A percentile compares a stretch with the other conserved stretches of the same genome.
These are phyloP conservation scores for Plestiodon gilberti DNA, from an alignment of 2,113 vertebrate species.

Conservation along the genomic window DNA sequence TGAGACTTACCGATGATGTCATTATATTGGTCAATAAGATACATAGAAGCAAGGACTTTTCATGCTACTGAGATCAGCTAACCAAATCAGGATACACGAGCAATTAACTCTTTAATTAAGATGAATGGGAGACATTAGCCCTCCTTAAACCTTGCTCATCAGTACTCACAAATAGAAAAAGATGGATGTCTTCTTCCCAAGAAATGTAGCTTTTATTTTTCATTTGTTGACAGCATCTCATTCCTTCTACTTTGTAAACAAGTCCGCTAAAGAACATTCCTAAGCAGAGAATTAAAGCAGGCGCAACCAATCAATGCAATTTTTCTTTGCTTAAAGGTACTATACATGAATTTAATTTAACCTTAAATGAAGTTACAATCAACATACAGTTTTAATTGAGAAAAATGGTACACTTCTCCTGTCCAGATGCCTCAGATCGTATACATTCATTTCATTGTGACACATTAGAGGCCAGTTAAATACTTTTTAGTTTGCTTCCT, in stretches of 20 bases:
- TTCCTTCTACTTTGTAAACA: slow-evolving; percentile 73
- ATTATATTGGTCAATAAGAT: slow-evolving; percentile 77
- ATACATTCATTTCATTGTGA: slow-evolving; percentile 40
- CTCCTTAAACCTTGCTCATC: slow-evolving; percentile 83
- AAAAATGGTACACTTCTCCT: slow-evolving; percentile 46
- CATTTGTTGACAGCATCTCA: slow-evolving; percentile 71
- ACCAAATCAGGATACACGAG: slow-evolving; percentile 79
- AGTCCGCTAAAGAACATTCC: slow-evolving; percentile 59
- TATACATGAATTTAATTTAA: slow-evolving; percentile 50
- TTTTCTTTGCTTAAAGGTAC: slow-evolving; percentile 51
- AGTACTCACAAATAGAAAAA: slow-evolving; percentile 82
- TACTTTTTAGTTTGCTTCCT: slow-evolving; percentile 24
- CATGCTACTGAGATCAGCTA: slow-evolving; percentile 68
- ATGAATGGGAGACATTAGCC: slow-evolving; percentile 83
- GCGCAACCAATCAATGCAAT: slow-evolving; percentile 55
- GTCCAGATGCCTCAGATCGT: slow-evolving; percentile 31
- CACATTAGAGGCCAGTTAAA: slow-evolving; percentile 27
- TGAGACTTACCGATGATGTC: slow-evolving; percentile 76
- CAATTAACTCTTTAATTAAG: slow-evolving; percentile 90
- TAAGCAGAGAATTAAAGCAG: slow-evolving; percentile 54
- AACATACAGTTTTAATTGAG: slow-evolving; percentile 57
- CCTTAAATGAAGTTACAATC: slow-evolving; percentile 47
- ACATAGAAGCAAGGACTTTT: slow-evolving; percentile 71
- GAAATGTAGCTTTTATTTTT: slow-evolving; percentile 79
- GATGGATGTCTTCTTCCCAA: slow-evolving; percentile 75